Evolutionary conservation across 2,888 invertebrate genomes (phyloP), one percentile per base, ranked within the genome.

Genomic region (Drosophila pegasa): DNA sequence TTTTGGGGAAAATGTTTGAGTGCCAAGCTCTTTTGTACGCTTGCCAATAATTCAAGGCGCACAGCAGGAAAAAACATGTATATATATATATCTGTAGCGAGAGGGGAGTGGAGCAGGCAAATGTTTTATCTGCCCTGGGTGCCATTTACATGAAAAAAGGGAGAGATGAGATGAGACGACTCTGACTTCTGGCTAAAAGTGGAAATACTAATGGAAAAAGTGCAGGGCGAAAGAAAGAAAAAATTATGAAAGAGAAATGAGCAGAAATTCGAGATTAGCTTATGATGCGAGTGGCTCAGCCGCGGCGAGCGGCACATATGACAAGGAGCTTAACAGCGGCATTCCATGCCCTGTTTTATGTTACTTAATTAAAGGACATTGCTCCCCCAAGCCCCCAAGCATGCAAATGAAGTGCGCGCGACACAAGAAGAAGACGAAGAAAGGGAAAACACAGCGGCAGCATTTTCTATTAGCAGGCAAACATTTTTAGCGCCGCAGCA

Each of bases 341-440:
- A 14, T 6, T 16, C 37, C 14, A 9, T 12, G 33, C 5, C 12
- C 18, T 64, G 66, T 60, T 70, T 29, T 6, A 51, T 43, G 61
- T 79, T 80, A 79, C 79, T 83, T 87, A 87, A 83, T 83, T 83
- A 83, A 83, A 79, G 88, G 59, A 71, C 81, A 87, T 80, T 84
- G 87, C 75, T 87, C 87, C 87, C 81, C 50, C n/a, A n/a, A 47
- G 60, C 78, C 55, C 69, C 70, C 48, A 60, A 59, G 66, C 71
- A 83, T 87, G 88, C 80, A 83, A 83, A 83, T 83, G 88, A 85
- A 74, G 79, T 57, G 58, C 70, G 75, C 58, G 68, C 54, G 58
- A 72, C 16, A 65, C 29, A 48, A 20, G 29, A 31, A 29, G 31
- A 20, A 7, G 22, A 18, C 9, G 6, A n/a, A 56, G 51, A 27